Evolutionary conservation across 2,113 vertebrate species (phyloP).

Genomic region (Phodopus roborovskii): DNA sequence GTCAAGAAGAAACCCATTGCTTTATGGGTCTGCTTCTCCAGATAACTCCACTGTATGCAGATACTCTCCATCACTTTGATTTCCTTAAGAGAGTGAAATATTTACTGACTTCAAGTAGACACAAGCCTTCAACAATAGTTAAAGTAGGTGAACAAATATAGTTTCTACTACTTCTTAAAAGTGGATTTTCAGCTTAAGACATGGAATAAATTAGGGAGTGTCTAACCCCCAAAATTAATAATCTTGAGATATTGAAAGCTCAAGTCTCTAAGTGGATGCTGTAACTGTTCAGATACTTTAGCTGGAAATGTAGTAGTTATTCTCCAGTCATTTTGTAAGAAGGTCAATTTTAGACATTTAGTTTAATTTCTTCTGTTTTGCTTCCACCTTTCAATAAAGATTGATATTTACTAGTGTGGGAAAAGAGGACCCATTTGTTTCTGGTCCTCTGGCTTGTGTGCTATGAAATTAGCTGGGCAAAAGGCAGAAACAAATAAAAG

Average conservation of each 20-base stretch:
- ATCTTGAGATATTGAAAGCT: background rate
- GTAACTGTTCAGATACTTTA: background rate
- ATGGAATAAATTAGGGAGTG: background rate
- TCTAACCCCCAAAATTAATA: background rate
- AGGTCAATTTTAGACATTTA: conserved; percentile 23
- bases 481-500: background rate
- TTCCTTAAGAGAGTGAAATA: background rate
- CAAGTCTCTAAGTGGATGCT: background rate
- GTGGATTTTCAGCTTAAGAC: background rate
- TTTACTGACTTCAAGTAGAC: background rate
- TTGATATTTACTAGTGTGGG: background rate
- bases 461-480: background rate
- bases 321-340: background rate
- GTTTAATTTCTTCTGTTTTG: background rate
- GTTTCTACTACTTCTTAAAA: background rate
- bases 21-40: background rate
- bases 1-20: background rate
- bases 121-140: background rate
- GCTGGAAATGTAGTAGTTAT: background rate
- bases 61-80: background rate
- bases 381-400: background rate
- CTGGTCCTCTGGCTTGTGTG: background rate
- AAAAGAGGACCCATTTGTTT: background rate
- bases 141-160: background rate
- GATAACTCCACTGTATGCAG: background rate